A percentile compares a stretch with the other conserved stretches of the same genome.
Evolutionary conservation across 2,888 invertebrate genomes (phyloP).

Genomic region (Lasioglossum marginatum): DNA sequence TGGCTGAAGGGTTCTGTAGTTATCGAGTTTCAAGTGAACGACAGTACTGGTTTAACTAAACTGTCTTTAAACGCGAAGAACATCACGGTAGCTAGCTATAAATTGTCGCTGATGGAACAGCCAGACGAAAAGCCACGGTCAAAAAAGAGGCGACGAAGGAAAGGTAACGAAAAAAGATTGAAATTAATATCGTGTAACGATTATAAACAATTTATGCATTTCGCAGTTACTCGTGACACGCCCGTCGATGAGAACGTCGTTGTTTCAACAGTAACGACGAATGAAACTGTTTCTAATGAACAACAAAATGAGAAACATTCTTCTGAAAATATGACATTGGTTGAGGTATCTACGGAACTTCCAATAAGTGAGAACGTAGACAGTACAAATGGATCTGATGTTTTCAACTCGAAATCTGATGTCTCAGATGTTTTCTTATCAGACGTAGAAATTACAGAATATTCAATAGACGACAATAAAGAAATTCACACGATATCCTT

Average conservation of each 20-base stretch:
- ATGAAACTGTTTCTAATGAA: not conserved
- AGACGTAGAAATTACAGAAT: slow-evolving; percentile 69
- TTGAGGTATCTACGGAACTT: not conserved
- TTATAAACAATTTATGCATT: not conserved
- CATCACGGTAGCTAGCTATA: slow-evolving; percentile 67
- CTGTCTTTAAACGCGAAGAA: slow-evolving; percentile 75
- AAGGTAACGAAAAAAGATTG: slow-evolving; percentile 11
- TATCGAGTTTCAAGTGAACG: slow-evolving; percentile 75
- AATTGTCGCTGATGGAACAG: slow-evolving; percentile 46
- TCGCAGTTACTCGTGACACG: not conserved
- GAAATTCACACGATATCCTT: slow-evolving; percentile 73
- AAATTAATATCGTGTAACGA: not conserved
- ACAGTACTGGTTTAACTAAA: slow-evolving; percentile 58
- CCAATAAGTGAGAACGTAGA: not conserved
- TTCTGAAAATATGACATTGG: not conserved
- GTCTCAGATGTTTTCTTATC: not conserved
- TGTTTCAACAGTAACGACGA: slow-evolving; percentile 5
- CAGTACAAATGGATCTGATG: not conserved
- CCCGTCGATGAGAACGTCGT: not conserved
- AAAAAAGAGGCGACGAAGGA: slow-evolving; percentile 55
- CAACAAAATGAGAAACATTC: slow-evolving; percentile 3
- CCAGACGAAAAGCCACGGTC: slow-evolving; percentile 5
- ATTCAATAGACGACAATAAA: slow-evolving; percentile 69
- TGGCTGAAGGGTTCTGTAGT: slow-evolving; percentile 71
- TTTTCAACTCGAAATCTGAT: not conserved